phyloP scores from a whole-genome alignment of 2,113 vertebrate species.

The Rhagologus leucostigma region DNA sequence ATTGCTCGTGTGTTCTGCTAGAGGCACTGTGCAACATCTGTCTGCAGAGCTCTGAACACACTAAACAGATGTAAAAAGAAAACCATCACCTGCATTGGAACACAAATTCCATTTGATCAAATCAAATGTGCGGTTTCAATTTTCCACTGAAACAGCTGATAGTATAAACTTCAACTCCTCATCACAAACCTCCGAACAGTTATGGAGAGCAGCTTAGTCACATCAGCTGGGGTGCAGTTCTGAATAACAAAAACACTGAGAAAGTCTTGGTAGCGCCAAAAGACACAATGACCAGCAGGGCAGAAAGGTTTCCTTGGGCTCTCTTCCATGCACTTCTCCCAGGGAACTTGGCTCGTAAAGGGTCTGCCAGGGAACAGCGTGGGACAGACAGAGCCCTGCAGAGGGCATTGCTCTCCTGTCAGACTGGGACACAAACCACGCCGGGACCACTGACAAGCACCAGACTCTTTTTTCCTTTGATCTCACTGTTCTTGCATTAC shows the following conservation, averaged over 20 bases:
- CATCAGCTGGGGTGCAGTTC: not conserved
- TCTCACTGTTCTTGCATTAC: no score
- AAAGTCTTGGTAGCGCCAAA: not conserved
- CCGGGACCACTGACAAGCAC: not conserved
- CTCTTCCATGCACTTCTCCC: no score
- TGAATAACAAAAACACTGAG: not conserved
- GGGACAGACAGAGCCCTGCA: not conserved
- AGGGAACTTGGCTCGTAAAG: rapidly evolving
- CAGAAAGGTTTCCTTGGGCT: not conserved
- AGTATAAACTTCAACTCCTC: not conserved
- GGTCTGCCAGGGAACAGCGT: rapidly evolving
- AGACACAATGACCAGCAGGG: not conserved
- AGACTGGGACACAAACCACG: not conserved
- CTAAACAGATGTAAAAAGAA: not conserved
- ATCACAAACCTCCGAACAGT: not conserved
- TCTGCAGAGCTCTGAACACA: not conserved
- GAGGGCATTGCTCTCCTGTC: conserved; percentile 19
- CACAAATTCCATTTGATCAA: not conserved
- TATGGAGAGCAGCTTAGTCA: not conserved
- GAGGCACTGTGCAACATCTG: not conserved
- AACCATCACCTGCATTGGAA: not conserved
- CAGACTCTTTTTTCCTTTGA: not conserved
- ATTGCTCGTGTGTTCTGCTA: not conserved
- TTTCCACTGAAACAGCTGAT: not conserved
- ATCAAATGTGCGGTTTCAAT: not conserved